phyloP scores from a whole-genome alignment of 2,113 vertebrate genomes.

The Beaufortia kweichowensis region DNA sequence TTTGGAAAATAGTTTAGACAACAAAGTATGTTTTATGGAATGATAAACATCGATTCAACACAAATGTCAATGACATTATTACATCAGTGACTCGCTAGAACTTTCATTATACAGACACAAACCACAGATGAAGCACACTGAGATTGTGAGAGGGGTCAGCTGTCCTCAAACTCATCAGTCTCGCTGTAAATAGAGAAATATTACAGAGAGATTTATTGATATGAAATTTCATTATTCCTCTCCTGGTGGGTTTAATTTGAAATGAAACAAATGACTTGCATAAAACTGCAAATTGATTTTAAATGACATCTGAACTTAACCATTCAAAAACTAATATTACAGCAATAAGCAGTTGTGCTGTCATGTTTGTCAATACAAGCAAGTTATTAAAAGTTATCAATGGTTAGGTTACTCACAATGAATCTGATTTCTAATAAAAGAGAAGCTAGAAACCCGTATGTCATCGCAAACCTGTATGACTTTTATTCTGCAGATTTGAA shows the following conservation, averaged over 20 bases:
- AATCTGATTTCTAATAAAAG: background rate
- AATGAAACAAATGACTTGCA: slow-evolving; percentile 35
- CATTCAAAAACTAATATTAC: background rate
- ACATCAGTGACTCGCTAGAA: background rate
- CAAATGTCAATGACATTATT: background rate
- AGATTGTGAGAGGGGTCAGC: background rate
- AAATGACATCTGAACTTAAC: slow-evolving; percentile 21
- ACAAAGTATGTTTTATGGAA: too few species aligned
- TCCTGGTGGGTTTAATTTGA: slow-evolving; percentile 37
- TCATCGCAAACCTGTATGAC: too few species aligned
- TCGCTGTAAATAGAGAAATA: slow-evolving; percentile 25
- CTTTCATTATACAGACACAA: background rate
- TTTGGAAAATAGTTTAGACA: background rate
- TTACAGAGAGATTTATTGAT: slow-evolving; percentile 10
- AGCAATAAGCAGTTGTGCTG: background rate
- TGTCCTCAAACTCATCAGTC: slow-evolving; percentile 25
- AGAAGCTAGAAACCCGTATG: too few species aligned
- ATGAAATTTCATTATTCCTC: slow-evolving; percentile 14
- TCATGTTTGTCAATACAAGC: background rate
- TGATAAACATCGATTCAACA: background rate
- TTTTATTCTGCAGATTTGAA: too few species aligned
- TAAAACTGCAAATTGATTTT: slow-evolving; percentile 30
- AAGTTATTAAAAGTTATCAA: background rate
- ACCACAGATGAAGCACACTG: background rate
- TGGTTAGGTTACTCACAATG: background rate